Evolutionary conservation across 37 sponge, comb jelly and placozoan species (phyloP).

Genomic region (Halisarca cf. caerulea): DNA sequence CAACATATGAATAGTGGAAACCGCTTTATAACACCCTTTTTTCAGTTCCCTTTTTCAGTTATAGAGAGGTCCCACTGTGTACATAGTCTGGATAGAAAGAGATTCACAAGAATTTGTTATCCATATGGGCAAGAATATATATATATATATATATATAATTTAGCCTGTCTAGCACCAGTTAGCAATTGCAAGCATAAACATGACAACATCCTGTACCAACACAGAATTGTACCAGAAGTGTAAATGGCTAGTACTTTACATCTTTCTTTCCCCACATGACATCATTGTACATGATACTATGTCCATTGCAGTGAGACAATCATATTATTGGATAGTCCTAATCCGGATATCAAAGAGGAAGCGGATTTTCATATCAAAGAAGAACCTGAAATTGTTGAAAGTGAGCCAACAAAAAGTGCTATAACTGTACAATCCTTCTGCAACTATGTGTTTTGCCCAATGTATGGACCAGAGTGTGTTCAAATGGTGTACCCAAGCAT

Average conservation of each 20-base stretch:
- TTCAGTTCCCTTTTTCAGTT: too few relatives aligned
- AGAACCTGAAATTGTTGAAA: neutral
- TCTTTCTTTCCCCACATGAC: neutral
- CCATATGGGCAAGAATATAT: too few relatives aligned
- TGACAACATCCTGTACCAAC: neutral
- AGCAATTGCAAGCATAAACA: neutral
- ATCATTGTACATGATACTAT: neutral
- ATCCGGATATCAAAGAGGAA: neutral
- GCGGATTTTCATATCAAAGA: neutral
- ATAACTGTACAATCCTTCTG: neutral
- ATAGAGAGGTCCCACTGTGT: too few relatives aligned
- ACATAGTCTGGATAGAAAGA: neutral
- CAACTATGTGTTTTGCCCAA: neutral
- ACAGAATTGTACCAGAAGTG: too few relatives aligned
- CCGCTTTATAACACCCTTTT: too few relatives aligned
- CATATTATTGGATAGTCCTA: neutral
- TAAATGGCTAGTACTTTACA: neutral
- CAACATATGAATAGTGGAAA: too few relatives aligned
- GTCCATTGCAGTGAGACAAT: neutral
- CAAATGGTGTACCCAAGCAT: too few relatives aligned
- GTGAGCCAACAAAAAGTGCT: neutral
- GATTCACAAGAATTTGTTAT: too few relatives aligned
- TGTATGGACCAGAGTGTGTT: too few relatives aligned
- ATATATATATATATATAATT: too few relatives aligned
- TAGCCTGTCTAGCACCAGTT: neutral